phyloP scores from a whole-genome alignment of 2,797 vertebrate species.

The Sebastes nivosus region DNA sequence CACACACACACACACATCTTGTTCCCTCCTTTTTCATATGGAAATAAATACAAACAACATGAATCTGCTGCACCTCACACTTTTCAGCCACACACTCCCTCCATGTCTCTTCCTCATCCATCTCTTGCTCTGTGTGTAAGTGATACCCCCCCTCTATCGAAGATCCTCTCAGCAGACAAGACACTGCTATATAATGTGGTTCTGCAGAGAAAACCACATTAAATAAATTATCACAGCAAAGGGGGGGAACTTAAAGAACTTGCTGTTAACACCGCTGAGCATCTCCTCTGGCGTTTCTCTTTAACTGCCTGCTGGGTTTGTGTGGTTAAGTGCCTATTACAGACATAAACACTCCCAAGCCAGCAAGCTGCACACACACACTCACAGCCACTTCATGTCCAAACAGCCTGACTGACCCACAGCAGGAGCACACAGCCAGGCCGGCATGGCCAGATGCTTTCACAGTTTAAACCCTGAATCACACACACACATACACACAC shows the following conservation, averaged over 20 bases:
- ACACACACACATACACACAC: background rate
- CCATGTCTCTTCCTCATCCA: constrained; percentile 34
- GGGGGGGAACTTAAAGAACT: constrained; percentile 35
- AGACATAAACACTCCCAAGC: constrained; percentile 67
- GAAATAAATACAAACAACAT: constrained; percentile 42
- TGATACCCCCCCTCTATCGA: constrained; percentile 26
- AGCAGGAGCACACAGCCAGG: constrained; percentile 55
- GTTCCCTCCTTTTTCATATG: constrained; percentile 33
- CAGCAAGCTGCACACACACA: constrained; percentile 43
- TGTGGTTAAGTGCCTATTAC: constrained; percentile 66
- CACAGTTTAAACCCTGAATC: constrained; percentile 38
- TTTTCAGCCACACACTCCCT: constrained; percentile 36
- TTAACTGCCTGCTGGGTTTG: constrained; percentile 61
- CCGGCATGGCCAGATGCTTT: constrained; percentile 61
- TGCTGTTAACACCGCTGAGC: constrained; percentile 35
- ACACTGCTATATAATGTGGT: constrained; percentile 14
- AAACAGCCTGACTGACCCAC: constrained; percentile 67
- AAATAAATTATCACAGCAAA: constrained; percentile 44
- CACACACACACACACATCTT: background rate
- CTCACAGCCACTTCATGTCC: constrained; percentile 49
- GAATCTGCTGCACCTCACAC: constrained; percentile 31
- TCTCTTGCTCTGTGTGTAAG: constrained; percentile 40
- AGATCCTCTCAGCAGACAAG: constrained; percentile 36
- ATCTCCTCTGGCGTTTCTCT: constrained; percentile 53
- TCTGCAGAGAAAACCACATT: constrained; percentile 17